A percentile compares a stretch with the other conserved stretches of the same genome.
Evolutionary conservation across 2,888 invertebrate genomes (phyloP).

Genomic region (Linyphia triangularis): DNA sequence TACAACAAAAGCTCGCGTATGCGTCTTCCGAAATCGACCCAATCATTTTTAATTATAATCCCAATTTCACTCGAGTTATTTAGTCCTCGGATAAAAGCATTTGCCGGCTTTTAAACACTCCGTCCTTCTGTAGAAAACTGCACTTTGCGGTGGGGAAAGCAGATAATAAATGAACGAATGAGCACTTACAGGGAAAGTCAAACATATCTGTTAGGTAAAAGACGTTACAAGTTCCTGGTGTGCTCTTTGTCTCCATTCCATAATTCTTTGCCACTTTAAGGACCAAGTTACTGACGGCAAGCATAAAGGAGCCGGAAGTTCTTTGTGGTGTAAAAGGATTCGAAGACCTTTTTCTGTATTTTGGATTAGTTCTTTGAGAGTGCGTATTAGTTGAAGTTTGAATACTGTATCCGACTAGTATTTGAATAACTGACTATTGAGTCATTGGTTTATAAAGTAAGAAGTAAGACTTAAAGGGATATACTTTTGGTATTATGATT

Average conservation of each 20-base stretch:
- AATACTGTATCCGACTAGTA: not conserved
- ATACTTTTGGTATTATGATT: too few relatives aligned
- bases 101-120: slow-evolving; percentile 34
- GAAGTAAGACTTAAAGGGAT: too few relatives aligned
- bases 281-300: not conserved
- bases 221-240: slow-evolving; percentile 1
- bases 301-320: slow-evolving; percentile 22
- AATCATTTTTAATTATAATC: slow-evolving; percentile 63
- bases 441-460: too few relatives aligned
- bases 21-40: slow-evolving; percentile 35
- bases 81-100: slow-evolving; percentile 49
- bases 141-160: slow-evolving; percentile 28
- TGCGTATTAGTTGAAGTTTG: not conserved
- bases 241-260: slow-evolving; percentile 33
- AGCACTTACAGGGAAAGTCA: slow-evolving; percentile 54
- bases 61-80: slow-evolving; percentile 39
- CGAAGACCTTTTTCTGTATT: not conserved
- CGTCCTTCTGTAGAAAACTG: not conserved
- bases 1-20: slow-evolving; percentile 41
- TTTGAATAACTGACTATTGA: not conserved
- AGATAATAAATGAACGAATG: slow-evolving; percentile 9
- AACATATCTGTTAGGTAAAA: slow-evolving; percentile 33
- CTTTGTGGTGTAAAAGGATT: slow-evolving; percentile 19
- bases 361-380: not conserved
- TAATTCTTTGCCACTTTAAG: slow-evolving; percentile 35